Percentiles rank a stretch among this genome's conserved stretches.
Evolutionary conservation across 1,140 invertebrate species (phyloP).

Genomic region (Holotrichia oblita): DNA sequence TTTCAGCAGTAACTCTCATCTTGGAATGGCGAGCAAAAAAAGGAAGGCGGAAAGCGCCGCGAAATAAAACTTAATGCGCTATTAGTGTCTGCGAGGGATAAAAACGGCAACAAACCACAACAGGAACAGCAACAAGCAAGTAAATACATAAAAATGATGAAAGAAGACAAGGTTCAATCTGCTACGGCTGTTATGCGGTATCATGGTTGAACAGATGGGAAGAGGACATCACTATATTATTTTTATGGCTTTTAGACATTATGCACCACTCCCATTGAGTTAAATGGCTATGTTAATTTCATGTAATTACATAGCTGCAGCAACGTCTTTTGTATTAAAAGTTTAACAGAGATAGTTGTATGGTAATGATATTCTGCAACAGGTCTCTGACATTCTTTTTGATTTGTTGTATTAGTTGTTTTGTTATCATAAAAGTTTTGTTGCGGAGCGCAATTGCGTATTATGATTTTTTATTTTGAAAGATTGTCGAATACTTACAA

Average conservation of each 20-base stretch:
- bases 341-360: no score
- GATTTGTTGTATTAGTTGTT: no score
- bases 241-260: background rate
- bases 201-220: background rate
- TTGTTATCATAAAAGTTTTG: no score
- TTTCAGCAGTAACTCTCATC: constrained; percentile 12
- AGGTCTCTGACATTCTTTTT: no score
- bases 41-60: background rate
- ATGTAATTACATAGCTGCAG: background rate
- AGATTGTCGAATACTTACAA: no score
- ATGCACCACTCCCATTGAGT: background rate
- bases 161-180: background rate
- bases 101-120: background rate
- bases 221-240: background rate
- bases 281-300: background rate
- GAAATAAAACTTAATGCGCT: no score
- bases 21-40: background rate
- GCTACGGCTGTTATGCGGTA: background rate
- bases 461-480: no score
- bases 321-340: no score
- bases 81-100: background rate
- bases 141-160: background rate
- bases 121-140: background rate
- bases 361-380: no score
- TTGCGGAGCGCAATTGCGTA: no score